A percentile compares a stretch with the other conserved stretches of the same genome.
These are phyloP conservation scores for Canis aureus DNA, from an alignment of 2,113 vertebrate genomes.

Conservation along the genomic window DNA sequence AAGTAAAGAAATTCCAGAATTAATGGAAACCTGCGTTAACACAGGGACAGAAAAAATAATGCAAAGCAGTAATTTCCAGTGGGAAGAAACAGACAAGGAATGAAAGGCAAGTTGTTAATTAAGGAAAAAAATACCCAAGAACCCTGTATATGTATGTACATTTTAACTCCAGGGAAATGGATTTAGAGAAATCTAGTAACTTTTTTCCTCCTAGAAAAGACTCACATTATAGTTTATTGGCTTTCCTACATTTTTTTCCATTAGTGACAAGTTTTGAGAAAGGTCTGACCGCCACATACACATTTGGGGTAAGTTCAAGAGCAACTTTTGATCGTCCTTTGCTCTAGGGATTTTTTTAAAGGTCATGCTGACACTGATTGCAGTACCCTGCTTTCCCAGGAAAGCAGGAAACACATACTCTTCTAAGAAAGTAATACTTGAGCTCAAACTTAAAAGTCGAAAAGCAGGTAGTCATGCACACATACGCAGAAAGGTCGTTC, in stretches of 20 bases:
- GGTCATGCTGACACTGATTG: not conserved
- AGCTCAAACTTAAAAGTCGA: conserved; percentile 1
- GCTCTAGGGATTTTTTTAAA: not conserved
- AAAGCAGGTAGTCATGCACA: not conserved
- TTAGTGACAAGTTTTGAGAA: conserved; percentile 5
- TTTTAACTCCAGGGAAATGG: not conserved
- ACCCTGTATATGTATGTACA: not conserved
- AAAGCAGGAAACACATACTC: not conserved
- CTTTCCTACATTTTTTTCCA: not conserved
- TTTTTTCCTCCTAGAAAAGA: not conserved
- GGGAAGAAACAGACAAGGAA: not conserved
- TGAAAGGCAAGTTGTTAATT: not conserved
- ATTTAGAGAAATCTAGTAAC: not conserved
- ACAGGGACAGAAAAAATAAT: not conserved
- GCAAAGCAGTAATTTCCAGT: not conserved
- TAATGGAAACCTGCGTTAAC: not conserved
- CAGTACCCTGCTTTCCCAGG: not conserved
- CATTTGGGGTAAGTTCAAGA: not conserved
- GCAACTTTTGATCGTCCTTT: not conserved
- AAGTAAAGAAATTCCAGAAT: not conserved
- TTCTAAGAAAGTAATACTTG: not conserved
- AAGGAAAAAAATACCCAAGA: not conserved
- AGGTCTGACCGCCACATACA: not conserved
- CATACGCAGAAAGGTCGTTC: not conserved
- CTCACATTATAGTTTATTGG: not conserved